Evolutionary conservation across 2,113 vertebrate genomes (phyloP).

Genomic region (Ictidomys tridecemlineatus): DNA sequence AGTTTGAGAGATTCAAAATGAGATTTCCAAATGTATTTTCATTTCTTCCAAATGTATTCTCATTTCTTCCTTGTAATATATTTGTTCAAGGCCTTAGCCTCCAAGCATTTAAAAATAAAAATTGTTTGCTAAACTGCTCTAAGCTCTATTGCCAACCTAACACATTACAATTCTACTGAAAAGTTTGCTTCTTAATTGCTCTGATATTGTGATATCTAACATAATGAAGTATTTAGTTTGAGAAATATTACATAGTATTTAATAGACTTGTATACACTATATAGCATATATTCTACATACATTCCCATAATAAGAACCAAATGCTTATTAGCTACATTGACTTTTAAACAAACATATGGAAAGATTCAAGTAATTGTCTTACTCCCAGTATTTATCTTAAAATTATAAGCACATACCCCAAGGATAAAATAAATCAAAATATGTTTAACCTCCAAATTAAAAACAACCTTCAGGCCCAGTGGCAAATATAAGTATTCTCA

Average conservation of each 20-base stretch:
- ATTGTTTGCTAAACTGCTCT: background rate
- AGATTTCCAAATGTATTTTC: background rate
- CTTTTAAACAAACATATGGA: background rate
- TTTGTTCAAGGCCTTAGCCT: background rate
- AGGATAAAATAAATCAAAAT: background rate
- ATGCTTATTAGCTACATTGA: background rate
- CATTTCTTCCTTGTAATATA: background rate
- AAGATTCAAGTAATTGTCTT: background rate
- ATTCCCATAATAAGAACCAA: background rate
- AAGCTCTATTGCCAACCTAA: background rate
- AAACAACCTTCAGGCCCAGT: background rate
- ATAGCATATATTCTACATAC: background rate
- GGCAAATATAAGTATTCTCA: background rate
- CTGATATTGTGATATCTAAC: background rate
- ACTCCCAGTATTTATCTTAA: background rate
- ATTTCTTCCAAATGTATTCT: conserved; percentile 10
- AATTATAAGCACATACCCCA: background rate
- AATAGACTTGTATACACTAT: background rate
- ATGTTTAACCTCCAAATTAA: background rate
- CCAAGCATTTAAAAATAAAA: conserved; percentile 29
- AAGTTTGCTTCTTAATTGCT: conserved; percentile 11
- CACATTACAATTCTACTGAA: background rate
- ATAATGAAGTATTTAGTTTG: background rate
- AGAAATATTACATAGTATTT: background rate
- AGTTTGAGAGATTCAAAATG: background rate